Percentiles rank a stretch among this genome's conserved stretches.
Conservation (phyloP, 2,113 vertebrate species). For the Takifugu bimaculatus region DNA sequence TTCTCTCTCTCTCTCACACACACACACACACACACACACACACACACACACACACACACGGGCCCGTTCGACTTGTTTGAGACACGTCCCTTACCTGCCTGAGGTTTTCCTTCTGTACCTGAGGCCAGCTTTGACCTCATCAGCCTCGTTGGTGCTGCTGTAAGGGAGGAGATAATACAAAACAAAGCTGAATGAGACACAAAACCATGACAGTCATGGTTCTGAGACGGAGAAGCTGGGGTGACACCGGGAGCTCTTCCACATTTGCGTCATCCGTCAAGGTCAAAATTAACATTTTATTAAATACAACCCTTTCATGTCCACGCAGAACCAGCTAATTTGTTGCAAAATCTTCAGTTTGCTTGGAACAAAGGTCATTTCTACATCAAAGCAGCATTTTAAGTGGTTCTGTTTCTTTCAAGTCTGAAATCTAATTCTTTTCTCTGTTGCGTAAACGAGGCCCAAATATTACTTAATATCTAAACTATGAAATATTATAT, state of each 20-base stretch:
- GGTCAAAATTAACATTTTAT: no score
- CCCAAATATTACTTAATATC: not conserved
- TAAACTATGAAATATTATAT: not conserved
- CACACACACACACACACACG: not conserved
- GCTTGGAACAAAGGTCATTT: no score
- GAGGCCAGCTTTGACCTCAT: constrained; percentile 4
- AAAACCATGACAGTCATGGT: not conserved
- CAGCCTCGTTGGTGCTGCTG: not conserved
- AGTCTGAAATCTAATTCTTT: not conserved
- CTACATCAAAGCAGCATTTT: not conserved
- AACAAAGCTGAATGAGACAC: not conserved
- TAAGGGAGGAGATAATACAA: not conserved
- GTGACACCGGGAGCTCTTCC: not conserved
- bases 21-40: no score
- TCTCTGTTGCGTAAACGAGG: not conserved
- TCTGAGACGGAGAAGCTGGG: not conserved
- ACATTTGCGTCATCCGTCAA: no score
- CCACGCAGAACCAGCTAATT: no score
- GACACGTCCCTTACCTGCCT: constrained; percentile 31
- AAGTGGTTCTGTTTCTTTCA: not conserved
- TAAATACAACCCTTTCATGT: no score
- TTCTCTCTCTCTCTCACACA: no score
- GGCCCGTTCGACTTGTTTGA: not conserved
- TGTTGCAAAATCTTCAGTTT: no score
- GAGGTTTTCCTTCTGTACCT: constrained; percentile 34